Base-by-base conservation (phyloP, 1,140 invertebrate species). In the Drosophila watanabei region DNA sequence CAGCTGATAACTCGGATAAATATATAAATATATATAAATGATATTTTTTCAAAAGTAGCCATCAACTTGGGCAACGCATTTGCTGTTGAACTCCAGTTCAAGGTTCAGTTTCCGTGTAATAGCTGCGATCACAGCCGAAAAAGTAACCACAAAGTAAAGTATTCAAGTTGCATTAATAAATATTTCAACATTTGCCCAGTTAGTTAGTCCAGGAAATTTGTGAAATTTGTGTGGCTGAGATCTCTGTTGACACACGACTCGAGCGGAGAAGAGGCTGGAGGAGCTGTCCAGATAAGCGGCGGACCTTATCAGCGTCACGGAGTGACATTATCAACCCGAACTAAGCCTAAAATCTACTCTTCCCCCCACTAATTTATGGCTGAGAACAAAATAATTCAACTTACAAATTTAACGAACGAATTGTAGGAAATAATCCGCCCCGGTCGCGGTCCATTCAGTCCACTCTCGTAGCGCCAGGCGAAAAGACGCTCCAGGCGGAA, bases 251-350 rank as follows among this genome's bases (percentile, higher is more conserved):
- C 79, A 78, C 60, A 84, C 76, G 66, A 63, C 66, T 83, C 64
- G 57, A 52, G 63, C 35, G 37, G 72, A 41, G 35, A 52, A 80
- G 59, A 52, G 68, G 68, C 46, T 51, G 65, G 75, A 62, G 77
- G 76, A 39, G 54, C 54, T 89, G 88, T 85, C 59, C 33, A 57
- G 46, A 65, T 82, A 80, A 68, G 41, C 49, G 49, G 33, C 58
- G 32, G 58, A 79, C 75, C 69, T 89, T 89, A 89, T 89, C 85
- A 83, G 56, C 37, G 43, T 32, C 65, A 52, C 61, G 59, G 39
- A 90, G 81, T 90, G 85, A 89, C 85, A 89, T 89, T 89, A 89
- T 89, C 86, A 90, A 79, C 76, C 75, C 51, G 45, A 68, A 68
- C 86, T 88, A 85, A 88, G 85, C 82, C 82, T 75, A 89, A 88